These are phyloP conservation scores for Drosophila nasuta DNA, from an alignment of 1,140 invertebrate genomes.

Conservation along the genomic window DNA sequence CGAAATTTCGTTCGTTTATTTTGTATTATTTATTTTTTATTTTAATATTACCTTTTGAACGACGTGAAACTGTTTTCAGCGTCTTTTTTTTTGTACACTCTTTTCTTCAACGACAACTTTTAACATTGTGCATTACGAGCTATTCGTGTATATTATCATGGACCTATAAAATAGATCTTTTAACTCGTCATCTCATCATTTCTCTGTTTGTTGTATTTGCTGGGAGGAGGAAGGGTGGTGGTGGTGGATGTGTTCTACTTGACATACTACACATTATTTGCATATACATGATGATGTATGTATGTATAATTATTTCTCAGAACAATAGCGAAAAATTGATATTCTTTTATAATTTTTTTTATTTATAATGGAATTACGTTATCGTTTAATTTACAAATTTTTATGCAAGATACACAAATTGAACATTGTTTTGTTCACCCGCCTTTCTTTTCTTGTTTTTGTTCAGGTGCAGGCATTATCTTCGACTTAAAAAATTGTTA, in stretches of 20 bases:
- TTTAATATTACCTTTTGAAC: slow-evolving; percentile 28
- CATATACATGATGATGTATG: neutral
- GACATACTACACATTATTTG: slow-evolving; percentile 18
- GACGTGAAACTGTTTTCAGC: slow-evolving; percentile 23
- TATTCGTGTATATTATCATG: slow-evolving; percentile 32
- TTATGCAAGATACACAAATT: slow-evolving; percentile 60
- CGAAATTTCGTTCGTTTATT: slow-evolving; percentile 72
- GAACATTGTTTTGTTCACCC: slow-evolving; percentile 16
- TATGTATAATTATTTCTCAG: neutral
- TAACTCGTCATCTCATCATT: slow-evolving; percentile 11
- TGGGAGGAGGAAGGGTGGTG: neutral
- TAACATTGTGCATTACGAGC: slow-evolving; percentile 40
- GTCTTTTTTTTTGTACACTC: slow-evolving; percentile 51
- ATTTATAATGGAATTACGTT: slow-evolving; percentile 81
- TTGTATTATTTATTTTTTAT: slow-evolving; percentile 1
- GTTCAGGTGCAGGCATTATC: slow-evolving; percentile 6
- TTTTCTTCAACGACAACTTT: slow-evolving; percentile 39
- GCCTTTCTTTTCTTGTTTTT: slow-evolving; percentile 16
- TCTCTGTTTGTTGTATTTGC: neutral
- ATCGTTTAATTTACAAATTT: slow-evolving; percentile 75
- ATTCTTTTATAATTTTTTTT: slow-evolving; percentile 56
- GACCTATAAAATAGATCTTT: slow-evolving; percentile 32
- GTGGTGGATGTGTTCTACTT: neutral
- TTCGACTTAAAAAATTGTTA: slow-evolving; percentile 40
- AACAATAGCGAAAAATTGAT: slow-evolving; percentile 36